Evolutionary conservation across 2,888 invertebrate genomes (phyloP), one percentile per base, ranked within the genome.

Genomic region (Drosophila helvetica): DNA sequence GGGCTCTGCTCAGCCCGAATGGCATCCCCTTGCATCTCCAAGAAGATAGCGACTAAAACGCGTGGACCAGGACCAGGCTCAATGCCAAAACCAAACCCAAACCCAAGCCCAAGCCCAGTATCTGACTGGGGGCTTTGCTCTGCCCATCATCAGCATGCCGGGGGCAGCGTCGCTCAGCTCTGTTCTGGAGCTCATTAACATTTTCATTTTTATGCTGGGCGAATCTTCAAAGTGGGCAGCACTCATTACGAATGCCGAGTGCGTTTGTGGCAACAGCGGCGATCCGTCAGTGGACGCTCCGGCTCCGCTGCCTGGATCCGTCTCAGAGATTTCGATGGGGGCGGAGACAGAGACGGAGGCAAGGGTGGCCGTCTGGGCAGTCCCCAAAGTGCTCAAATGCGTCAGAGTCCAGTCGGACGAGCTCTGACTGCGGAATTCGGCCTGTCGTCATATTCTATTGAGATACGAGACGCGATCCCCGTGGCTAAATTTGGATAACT

Each of bases 341-440:
- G 43, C 4, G 46, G 15, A 19, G 43, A 10, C 4, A 27, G 27
- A 18, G 30, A 17, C 10, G 43, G 18, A 6, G 15, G 12, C 10
- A 48, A 1, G 38, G 3, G 12, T 43, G 25, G 53, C 12, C 38
- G 38, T 7, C 38, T 64, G 80, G 80, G 78, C 78, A 77, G 75
- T 75, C 75, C 73, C 78, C 78, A 83, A 78, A 86, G 71, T 78
- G 69, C 55, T 62, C 68, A 86, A 80, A 78, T 81, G 79, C 81
- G 87, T 81, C 81, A 81, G 87, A 76, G 62, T 54, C n/a, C 2
- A 38, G 15, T 38, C 54, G 25, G 67, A 83, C 80, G 70, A 68
- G 75, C 57, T 46, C 42, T 33, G 86, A 83, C 78, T 80, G 56
- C 75, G 65, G 62, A 82, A 80, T 83, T 38, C n/a, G 53, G 25